Evolutionary conservation across 2,888 invertebrate genomes (phyloP).

Genomic region (Sminthurinus aureus): DNA sequence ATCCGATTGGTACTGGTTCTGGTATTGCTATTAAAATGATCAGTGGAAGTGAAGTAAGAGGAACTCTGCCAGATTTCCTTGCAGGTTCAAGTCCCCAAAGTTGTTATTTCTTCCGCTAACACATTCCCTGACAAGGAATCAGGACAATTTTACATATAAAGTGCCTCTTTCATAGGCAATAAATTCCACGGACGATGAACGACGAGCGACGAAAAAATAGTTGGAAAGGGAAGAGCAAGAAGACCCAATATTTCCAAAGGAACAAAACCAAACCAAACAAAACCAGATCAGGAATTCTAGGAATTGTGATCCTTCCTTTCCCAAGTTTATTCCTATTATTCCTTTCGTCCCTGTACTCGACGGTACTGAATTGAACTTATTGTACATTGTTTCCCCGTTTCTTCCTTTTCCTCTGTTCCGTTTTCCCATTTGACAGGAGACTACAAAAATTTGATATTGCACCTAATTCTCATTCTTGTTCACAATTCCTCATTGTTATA

Average conservation of each 20-base stretch:
- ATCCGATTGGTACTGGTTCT: neutral
- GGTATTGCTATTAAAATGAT: neutral
- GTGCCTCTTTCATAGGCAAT: conserved; percentile 45
- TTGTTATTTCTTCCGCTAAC: conserved; percentile 43
- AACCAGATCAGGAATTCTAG: conserved; percentile 10
- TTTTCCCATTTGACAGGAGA: neutral
- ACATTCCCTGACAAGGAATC: conserved; percentile 18
- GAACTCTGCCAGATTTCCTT: conserved; percentile 1
- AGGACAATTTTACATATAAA: conserved; percentile 43
- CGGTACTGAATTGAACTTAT: neutral
- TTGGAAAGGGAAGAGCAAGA: too few relatives aligned
- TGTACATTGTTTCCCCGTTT: neutral
- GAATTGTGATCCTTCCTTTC: conserved; percentile 34
- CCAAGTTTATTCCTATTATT: conserved; percentile 41
- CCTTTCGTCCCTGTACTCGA: neutral
- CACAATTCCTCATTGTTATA: too few relatives aligned
- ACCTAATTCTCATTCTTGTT: too few relatives aligned
- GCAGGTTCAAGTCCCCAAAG: conserved; percentile 41
- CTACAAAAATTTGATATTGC: too few relatives aligned
- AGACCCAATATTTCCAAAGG: neutral
- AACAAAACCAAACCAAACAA: neutral
- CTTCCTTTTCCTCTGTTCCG: neutral
- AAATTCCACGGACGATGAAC: conserved; percentile 36
- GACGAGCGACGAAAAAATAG: neutral
- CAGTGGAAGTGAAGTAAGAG: neutral